These are phyloP conservation scores for Herpetotheres cachinnans DNA, from an alignment of 2,113 vertebrate genomes.

Conservation along the genomic window DNA sequence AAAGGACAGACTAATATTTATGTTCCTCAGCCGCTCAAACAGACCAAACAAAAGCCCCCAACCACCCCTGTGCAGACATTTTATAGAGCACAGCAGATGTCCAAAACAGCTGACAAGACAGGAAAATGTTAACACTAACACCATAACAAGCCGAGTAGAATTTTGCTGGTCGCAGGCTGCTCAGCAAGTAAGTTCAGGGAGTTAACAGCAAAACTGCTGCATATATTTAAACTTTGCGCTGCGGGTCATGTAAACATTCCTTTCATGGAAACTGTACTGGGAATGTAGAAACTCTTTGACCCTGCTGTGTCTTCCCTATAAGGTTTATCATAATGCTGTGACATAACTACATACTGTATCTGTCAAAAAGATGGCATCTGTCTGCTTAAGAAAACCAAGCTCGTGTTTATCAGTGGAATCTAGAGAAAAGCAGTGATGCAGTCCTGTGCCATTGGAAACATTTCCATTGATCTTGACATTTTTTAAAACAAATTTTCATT, in stretches of 20 bases:
- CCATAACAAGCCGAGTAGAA: slow-evolving; percentile 23
- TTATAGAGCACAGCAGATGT: slow-evolving; percentile 66
- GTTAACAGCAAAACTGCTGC: slow-evolving; percentile 74
- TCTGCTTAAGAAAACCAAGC: slow-evolving; percentile 60
- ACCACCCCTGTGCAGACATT: slow-evolving; percentile 29
- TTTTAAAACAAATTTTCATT: slow-evolving; percentile 24
- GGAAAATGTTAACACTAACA: slow-evolving; percentile 55
- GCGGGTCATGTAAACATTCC: slow-evolving; percentile 77
- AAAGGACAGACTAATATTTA: slow-evolving; percentile 68
- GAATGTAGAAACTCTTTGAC: slow-evolving; percentile 71
- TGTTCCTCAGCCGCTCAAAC: slow-evolving; percentile 29
- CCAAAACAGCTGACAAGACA: slow-evolving; percentile 68
- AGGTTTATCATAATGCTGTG: slow-evolving; percentile 70
- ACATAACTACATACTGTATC: slow-evolving; percentile 69
- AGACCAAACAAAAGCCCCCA: slow-evolving; percentile 61
- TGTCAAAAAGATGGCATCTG: slow-evolving; percentile 72
- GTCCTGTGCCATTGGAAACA: slow-evolving; percentile 11
- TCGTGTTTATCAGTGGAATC: slow-evolving; percentile 62
- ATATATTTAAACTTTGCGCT: slow-evolving; percentile 75
- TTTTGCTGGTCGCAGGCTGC: slow-evolving; percentile 53
- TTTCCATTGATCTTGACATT: background rate
- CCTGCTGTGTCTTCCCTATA: slow-evolving; percentile 61
- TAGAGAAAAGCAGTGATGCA: slow-evolving; percentile 49
- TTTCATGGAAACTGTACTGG: slow-evolving; percentile 70
- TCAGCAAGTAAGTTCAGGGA: slow-evolving; percentile 70